Evolutionary conservation across 2,888 invertebrate genomes (phyloP).

Genomic region (Rugalucina vietnamica): DNA sequence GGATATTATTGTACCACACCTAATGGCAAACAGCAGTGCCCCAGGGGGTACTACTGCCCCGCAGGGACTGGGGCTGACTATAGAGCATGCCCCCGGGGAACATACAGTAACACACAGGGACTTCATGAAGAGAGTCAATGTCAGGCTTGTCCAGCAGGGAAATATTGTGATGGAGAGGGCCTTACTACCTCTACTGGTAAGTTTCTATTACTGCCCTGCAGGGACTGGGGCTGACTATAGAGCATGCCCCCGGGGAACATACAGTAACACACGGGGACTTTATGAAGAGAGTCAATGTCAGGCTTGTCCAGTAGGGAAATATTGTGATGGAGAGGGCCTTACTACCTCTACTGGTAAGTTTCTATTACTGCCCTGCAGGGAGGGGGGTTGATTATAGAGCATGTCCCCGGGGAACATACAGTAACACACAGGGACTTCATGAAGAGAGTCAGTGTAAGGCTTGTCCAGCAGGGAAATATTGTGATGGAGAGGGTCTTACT

Average conservation of each 20-base stretch:
- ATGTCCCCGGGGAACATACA: conserved; percentile 81
- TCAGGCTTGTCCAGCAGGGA: conserved; percentile 78
- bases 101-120: conserved; percentile 78
- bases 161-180: conserved; percentile 80
- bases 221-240: conserved; percentile 81
- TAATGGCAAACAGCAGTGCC: conserved; percentile 77
- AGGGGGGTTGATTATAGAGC: conserved; percentile 80
- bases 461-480: conserved; percentile 80
- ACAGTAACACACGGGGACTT: conserved; percentile 77
- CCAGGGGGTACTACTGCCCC: conserved; percentile 81
- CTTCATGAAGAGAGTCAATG: conserved; percentile 78
- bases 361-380: conserved; percentile 81
- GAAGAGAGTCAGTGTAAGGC: no score
- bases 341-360: conserved; percentile 74
- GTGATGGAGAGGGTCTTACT: conserved; percentile 77
- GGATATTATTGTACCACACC: conserved; percentile 78
- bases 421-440: no score
- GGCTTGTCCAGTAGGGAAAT: conserved; percentile 79
- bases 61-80: conserved; percentile 80
- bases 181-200: conserved; percentile 76
- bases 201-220: conserved; percentile 79
- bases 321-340: conserved; percentile 80
- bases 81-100: conserved; percentile 81
- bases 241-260: conserved; percentile 81
- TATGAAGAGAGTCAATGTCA: conserved; percentile 78